These are phyloP conservation scores for Erebia aethiops DNA, from an alignment of 2,888 invertebrate genomes.

Conservation along the genomic window DNA sequence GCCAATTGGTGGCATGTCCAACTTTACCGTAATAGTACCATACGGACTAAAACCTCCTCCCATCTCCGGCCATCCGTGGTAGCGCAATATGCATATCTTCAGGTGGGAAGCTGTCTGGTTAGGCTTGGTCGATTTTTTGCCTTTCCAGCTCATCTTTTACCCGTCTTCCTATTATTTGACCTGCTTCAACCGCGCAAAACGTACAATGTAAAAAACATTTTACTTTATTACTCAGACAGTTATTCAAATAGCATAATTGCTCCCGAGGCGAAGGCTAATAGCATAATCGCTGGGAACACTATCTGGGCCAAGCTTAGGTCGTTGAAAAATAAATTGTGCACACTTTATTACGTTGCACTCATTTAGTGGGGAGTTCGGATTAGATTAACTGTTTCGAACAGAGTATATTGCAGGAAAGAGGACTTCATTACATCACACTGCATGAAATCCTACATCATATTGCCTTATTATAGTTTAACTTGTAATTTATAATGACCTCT, in stretches of 20 bases:
- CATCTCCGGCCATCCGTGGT: no score
- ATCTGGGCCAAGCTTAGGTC: not conserved
- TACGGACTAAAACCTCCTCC: no score
- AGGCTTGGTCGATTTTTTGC: no score
- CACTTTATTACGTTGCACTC: conserved; percentile 6
- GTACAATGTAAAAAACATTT: no score
- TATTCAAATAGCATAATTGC: conserved; percentile 1
- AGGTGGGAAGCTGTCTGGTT: no score
- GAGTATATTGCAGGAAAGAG: not conserved
- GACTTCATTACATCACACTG: not conserved
- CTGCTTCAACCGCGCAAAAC: not conserved
- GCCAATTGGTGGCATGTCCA: no score
- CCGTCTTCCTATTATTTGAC: no score
- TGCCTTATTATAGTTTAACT: not conserved
- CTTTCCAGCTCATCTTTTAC: no score
- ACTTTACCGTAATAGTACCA: no score
- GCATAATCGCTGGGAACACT: conserved; percentile 2
- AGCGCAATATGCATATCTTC: no score
- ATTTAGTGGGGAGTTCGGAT: not conserved
- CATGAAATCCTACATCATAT: not conserved
- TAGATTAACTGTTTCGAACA: not conserved
- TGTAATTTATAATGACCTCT: no score
- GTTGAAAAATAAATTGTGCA: not conserved
- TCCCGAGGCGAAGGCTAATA: not conserved
- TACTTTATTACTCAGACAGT: not conserved